Conservation (phyloP, 92 coral and sea anemone species). For the Actinostola sp. region DNA sequence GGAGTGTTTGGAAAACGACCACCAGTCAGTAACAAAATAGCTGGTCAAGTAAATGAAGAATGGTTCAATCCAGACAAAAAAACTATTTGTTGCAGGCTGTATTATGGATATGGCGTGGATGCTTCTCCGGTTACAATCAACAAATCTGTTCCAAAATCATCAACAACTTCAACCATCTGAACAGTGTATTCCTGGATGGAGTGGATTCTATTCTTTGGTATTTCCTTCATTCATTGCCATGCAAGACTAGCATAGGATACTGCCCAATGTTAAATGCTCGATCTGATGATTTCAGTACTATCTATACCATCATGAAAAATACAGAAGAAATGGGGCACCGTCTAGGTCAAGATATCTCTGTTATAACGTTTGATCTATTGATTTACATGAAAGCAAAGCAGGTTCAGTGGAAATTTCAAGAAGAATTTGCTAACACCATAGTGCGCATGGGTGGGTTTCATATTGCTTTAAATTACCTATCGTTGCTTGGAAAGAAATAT, state of each 20-base stretch:
- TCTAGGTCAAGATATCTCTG: constrained; percentile 55
- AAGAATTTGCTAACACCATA: constrained; percentile 48
- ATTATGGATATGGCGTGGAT: constrained; percentile 19
- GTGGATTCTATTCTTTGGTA: constrained; percentile 37
- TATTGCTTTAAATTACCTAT: constrained; percentile 49
- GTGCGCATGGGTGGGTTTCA: constrained; percentile 72
- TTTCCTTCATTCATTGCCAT: constrained; percentile 5
- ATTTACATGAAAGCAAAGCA: constrained; percentile 72
- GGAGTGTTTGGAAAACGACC: constrained; percentile 26
- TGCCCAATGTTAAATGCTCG: constrained; percentile 14
- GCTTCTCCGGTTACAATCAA: constrained; percentile 5
- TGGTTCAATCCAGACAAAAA: constrained; percentile 16
- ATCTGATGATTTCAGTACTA: constrained; percentile 12
- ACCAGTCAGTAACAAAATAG: neutral
- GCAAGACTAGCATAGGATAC: constrained; percentile 28
- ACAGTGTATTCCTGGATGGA: constrained; percentile 39
- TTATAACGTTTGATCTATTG: constrained; percentile 60
- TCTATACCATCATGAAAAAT: constrained; percentile 30
- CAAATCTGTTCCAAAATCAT: neutral
- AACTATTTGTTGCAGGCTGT: neutral
- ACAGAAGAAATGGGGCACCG: neutral
- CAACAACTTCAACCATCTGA: neutral
- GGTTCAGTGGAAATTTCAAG: constrained; percentile 51
- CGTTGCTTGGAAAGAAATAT: constrained; percentile 61
- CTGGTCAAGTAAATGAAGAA: neutral